Evolutionary conservation across 2,888 invertebrate species (phyloP), one percentile per base, ranked within the genome.

Genomic region (Eupsilia transversa): DNA sequence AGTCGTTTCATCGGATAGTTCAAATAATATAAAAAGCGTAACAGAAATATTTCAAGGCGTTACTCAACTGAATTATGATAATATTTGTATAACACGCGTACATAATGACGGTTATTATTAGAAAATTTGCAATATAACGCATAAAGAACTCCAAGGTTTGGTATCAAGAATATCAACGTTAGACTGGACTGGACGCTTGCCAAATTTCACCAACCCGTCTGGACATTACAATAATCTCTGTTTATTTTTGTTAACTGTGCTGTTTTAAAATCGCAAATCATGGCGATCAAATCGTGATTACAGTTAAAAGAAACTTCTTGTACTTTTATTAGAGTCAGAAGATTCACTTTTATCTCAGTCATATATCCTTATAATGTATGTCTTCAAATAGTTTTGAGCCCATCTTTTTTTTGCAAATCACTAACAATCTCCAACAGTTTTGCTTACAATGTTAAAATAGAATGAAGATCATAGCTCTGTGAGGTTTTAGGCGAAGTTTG

Each of bases 61-160:
- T 77, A 72, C 61, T 70, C 74, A 75, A 74, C 65, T 67, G 68
- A 82, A 80, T 79, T 78, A 82, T 86, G 74, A 77, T 85, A 79
- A 79, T 70, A 79, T 81, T 82, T 77, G 63, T 84, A 68, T 82
- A 71, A 77, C 74, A 79, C 68, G 79, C 82, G 78, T 84, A 72
- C 79, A 87, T 88, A 88, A 88, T 83, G 80, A 73, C 10, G 61
- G 60, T 71, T 88, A 86, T 88, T 89, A 86, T 86, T 86, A 86
- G 84, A 86, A 83, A 87, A 86, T 89, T 89, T 89, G 88, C 88
- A 86, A 89, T 90, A 87, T 89, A 84, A 88, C 88, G 77, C 85
- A 82, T 88, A 85, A 87, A 83, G 89, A 86, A 90, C 90, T 88
- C 89, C 94, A 94, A 94, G 94, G 94, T 92, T 92, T 89, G 85